phyloP scores from a whole-genome alignment of 2,888 invertebrate species.

The Tupiocoris notatus region DNA sequence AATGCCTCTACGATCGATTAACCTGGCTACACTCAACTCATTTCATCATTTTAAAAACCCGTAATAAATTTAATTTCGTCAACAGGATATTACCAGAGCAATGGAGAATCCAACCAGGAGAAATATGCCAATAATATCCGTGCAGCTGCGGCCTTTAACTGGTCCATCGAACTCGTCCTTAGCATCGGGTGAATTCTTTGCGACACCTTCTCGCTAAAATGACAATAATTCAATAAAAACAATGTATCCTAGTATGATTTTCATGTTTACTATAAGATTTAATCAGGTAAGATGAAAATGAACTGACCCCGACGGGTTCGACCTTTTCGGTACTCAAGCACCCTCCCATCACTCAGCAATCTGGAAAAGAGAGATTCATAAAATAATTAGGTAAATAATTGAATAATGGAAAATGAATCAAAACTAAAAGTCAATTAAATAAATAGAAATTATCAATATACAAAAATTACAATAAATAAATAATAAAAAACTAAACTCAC shows the following conservation, averaged over 20 bases:
- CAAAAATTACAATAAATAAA: no score
- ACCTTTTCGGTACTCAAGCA: constrained; percentile 43
- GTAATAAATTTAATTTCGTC: no score
- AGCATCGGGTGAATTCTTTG: constrained; percentile 2
- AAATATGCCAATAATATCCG: constrained; percentile 60
- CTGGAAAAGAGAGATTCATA: not conserved
- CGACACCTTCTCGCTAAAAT: constrained; percentile 23
- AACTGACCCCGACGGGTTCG: constrained; percentile 43
- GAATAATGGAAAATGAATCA: no score
- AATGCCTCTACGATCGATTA: no score
- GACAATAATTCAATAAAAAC: not conserved
- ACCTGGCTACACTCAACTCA: no score
- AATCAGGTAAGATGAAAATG: not conserved
- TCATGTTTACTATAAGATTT: not conserved
- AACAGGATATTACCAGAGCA: constrained; percentile 62
- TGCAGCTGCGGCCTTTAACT: constrained; percentile 55
- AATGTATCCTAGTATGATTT: not conserved
- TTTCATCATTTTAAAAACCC: no score
- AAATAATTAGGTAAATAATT: not conserved
- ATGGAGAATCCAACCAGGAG: constrained; percentile 58
- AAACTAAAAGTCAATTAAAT: no score
- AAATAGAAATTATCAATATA: no score
- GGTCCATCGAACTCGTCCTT: constrained; percentile 51
- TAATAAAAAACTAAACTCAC: no score
- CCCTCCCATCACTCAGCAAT: constrained; percentile 28